Base-by-base conservation (phyloP, 2,113 vertebrate species). In the Lycocorax pyrrhopterus region DNA sequence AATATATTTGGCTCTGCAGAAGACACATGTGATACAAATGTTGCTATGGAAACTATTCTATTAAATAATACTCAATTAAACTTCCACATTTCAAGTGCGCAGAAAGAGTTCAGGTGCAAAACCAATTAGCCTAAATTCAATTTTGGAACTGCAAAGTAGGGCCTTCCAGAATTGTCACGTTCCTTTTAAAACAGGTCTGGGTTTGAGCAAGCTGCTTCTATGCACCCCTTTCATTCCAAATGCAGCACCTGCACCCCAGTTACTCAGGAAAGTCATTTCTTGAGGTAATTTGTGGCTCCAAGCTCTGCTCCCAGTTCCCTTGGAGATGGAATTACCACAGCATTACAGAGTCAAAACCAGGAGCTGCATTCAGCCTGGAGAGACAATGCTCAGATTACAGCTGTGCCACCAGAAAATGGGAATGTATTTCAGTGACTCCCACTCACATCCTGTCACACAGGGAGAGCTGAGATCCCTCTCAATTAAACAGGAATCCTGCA, bases 41-140 rank as follows among this genome's bases (percentile, higher is more conserved):
- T 96, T 97, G 85, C 95, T 51, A 96, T 97, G 94, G 94, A 77
- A 96, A 96, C 94, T 32, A 93, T 94, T 84, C 82, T 93, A 96
- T 96, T 94, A 94, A 96, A 92, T 96, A 93, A 86, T 94, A 94
- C 82, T 88, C 94, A 92, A 96, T 95, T 90, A 90, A 94, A 96
- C 83, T 77, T 71, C 17, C 92, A 73, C 77, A 81, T 90, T 94
- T 32, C 35, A 22, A 88, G 75, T 43, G 17, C 1, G 1, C 80
- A 78, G 56, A 51, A 81, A 8, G 75, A 66, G 83, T 32, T 44
- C 89, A 83, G 93, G 95, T 93, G 94, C 60, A 63, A 51, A 96
- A 78, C 44, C 82, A 95, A 96, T 95, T 92, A 94, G 84, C 58
- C 78, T 16, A 90, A 84, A 94, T 88, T 75, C 63, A 73, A 79